Conservation (phyloP, 2,113 vertebrate genomes). For the Petroica traversi region DNA sequence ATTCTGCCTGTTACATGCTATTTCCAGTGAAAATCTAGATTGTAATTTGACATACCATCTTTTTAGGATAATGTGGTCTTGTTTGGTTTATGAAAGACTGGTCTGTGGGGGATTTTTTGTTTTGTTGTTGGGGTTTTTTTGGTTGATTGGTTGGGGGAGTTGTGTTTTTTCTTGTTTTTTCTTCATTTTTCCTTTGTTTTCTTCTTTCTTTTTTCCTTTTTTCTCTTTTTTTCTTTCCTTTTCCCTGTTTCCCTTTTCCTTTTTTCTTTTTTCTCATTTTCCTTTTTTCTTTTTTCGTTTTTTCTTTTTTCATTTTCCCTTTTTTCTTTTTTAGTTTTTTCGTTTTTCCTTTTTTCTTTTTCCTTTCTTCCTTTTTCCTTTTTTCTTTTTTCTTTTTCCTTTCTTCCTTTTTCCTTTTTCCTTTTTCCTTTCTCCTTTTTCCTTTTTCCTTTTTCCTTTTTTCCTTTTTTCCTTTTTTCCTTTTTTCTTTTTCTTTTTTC, state of each 20-base stretch:
- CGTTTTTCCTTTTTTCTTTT: not conserved
- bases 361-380: not conserved
- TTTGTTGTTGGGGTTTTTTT: not conserved
- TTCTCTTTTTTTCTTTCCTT: too few species aligned
- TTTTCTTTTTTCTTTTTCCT: too few species aligned
- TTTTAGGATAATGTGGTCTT: not conserved
- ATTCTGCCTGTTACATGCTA: not conserved
- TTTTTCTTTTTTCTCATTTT: too few species aligned
- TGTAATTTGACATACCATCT: not conserved
- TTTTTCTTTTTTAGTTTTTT: too few species aligned
- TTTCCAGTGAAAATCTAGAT: not conserved
- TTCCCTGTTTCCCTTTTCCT: accelerated
- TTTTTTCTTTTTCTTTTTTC: too few species aligned
- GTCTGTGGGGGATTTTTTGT: not conserved
- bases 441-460: too few species aligned
- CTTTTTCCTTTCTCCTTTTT: too few species aligned
- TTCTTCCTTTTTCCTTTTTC: too few species aligned
- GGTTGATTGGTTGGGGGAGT: not conserved
- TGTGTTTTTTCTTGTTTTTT: accelerated
- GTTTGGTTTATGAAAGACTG: not conserved
- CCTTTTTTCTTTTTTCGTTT: too few species aligned
- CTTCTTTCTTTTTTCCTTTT: too few species aligned
- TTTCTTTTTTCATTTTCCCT: not conserved
- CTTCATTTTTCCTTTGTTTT: too few species aligned
- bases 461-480: not conserved